phyloP scores from a whole-genome alignment of 2,797 vertebrate species.

The Chaunax sp. region DNA sequence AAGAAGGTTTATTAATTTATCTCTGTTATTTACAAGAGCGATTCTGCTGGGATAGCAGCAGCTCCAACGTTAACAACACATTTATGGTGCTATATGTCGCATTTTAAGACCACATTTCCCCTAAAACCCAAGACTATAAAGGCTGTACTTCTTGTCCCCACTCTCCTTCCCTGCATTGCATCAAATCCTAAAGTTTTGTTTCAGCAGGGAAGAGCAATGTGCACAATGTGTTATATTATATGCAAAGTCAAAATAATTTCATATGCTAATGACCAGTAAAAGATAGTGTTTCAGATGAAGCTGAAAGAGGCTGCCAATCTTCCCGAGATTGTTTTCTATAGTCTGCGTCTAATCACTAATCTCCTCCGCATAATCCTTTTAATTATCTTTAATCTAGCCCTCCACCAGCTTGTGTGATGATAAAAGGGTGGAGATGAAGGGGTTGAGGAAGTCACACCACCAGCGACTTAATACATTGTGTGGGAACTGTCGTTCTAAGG shows the following conservation, averaged over 20 bases:
- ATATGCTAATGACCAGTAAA: background rate
- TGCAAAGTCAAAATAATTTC: slow-evolving; percentile 1
- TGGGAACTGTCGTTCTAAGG: slow-evolving; percentile 68
- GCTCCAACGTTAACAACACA: background rate
- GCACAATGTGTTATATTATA: no score
- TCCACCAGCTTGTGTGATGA: slow-evolving; percentile 4
- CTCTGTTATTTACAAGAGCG: background rate
- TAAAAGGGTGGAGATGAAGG: slow-evolving; percentile 3
- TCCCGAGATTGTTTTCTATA: no score
- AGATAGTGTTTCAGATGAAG: background rate
- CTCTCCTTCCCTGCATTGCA: background rate
- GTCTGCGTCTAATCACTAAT: slow-evolving; percentile 28
- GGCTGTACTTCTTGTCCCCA: background rate
- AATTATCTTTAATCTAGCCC: slow-evolving; percentile 24
- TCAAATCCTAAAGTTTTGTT: background rate
- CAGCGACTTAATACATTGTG: slow-evolving; percentile 33
- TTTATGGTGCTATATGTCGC: background rate
- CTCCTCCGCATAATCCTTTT: slow-evolving; percentile 18
- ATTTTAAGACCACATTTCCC: slow-evolving; percentile 15
- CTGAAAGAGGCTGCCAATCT: background rate
- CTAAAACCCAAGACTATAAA: background rate
- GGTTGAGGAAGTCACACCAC: slow-evolving; percentile 43
- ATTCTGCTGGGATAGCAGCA: background rate
- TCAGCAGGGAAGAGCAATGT: background rate
- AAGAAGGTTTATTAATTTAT: no score